A percentile compares a stretch with the other conserved stretches of the same genome.
These are phyloP conservation scores for Barbus barbus DNA, from an alignment of 2,113 vertebrate genomes.

Conservation along the genomic window DNA sequence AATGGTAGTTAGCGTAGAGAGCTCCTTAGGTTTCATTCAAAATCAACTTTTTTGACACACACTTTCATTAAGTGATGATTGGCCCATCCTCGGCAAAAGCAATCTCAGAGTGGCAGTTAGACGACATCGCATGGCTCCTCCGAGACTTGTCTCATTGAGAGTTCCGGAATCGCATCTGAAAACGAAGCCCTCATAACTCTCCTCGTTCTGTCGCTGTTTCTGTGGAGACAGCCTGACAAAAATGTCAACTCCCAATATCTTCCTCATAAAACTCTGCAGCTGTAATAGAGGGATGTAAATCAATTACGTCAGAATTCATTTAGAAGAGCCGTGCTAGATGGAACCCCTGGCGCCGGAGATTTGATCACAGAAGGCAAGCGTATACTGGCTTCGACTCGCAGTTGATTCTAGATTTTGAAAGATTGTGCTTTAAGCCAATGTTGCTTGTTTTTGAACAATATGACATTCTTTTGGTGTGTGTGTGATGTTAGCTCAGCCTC, in stretches of 20 bases:
- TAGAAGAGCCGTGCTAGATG: slow-evolving; percentile 32
- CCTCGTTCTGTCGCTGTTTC: slow-evolving; percentile 28
- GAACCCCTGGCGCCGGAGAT: slow-evolving; percentile 45
- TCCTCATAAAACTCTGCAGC: slow-evolving; percentile 44
- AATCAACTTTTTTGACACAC: slow-evolving; percentile 1
- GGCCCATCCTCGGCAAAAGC: not conserved
- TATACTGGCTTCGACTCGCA: not conserved
- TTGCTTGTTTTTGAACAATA: slow-evolving; percentile 45
- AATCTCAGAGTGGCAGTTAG: not conserved
- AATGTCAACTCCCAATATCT: slow-evolving; percentile 51
- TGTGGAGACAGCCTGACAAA: slow-evolving; percentile 42
- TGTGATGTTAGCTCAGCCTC: not conserved
- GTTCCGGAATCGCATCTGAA: slow-evolving; percentile 20
- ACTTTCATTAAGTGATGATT: not conserved
- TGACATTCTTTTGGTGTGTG: slow-evolving; percentile 41
- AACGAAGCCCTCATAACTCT: slow-evolving; percentile 28
- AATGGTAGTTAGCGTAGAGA: not conserved
- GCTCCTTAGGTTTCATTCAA: not conserved
- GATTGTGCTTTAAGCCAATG: slow-evolving; percentile 36
- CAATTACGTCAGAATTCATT: slow-evolving; percentile 53
- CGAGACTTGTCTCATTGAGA: not conserved
- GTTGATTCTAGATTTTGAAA: slow-evolving; percentile 23
- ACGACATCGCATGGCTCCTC: not conserved
- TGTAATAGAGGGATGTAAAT: slow-evolving; percentile 56
- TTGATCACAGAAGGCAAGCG: slow-evolving; percentile 48